Base-by-base conservation (phyloP, 2,113 vertebrate species). In the Boleophthalmus pectinirostris region DNA sequence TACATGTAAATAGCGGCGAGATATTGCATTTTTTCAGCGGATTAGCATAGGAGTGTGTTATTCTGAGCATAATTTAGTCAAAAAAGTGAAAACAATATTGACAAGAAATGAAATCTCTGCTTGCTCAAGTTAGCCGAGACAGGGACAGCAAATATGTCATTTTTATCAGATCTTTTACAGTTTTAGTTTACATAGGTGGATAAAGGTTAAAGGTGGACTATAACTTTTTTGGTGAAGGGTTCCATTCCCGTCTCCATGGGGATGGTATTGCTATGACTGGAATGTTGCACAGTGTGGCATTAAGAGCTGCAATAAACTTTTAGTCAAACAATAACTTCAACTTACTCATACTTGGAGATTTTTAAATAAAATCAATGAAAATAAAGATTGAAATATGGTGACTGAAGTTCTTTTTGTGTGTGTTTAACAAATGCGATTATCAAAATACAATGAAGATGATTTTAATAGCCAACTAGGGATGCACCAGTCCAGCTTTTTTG, bases 1-100 rank as follows among this genome's bases (percentile, higher is more conserved):
- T 74, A 77, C 74, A 68, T 61, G 77, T 25, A 78, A 60, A 18
- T 29, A 29, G 29, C 14, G 14, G 24, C 15, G 12, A 33, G 15
- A 18, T 61, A 33, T 61, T 33, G 58, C 13, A 8, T 18, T 33
- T 61, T 61, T 33, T 61, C 0, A 5, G 58, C 29, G 58, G 1
- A 29, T 18, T 61, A 61, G 58, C 58, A 33, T 61, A 61, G 58
- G 2, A 20, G 57, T 5, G 12, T 58, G 9, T 24, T 5, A 5
- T 12, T 29, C 25, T 60, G 14, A 20, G 25, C 15, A 18, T 33
- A 61, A 33, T 25, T 58, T 58, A 58, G 24, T 25, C 12, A 15
- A 14, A 25, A 58, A 21, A 23, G 54, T 12, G 16, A 51, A 56
- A 23, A 23, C 21, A 56, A 24, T 56, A 23, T 56, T 56, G n/a